Percentiles rank a stretch among this genome's conserved stretches.
phyloP scores from a whole-genome alignment of 2,113 vertebrate species.

The Xyliphius kryptos region DNA sequence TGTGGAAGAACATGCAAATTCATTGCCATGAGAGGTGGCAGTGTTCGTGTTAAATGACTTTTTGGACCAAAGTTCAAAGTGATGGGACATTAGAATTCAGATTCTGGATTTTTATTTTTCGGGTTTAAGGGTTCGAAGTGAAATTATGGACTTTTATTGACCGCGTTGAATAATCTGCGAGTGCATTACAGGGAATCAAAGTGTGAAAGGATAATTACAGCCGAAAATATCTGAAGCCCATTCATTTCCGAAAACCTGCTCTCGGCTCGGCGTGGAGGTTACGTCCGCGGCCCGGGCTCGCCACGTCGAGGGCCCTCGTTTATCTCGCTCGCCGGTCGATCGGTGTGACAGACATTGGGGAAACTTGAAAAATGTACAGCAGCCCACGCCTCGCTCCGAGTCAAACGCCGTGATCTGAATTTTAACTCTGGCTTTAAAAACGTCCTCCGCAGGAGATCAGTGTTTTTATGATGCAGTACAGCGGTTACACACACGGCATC shows the following conservation, averaged over 20 bases:
- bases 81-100: no score
- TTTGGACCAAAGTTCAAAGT: no score
- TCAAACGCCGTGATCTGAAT: background rate
- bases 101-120: no score
- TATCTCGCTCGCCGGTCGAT: conserved; percentile 9
- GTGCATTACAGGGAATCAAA: no score
- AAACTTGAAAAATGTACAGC: conserved; percentile 14
- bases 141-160: no score
- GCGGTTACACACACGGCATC: background rate
- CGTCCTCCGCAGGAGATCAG: no score
- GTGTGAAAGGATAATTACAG: conserved; percentile 4
- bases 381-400: background rate
- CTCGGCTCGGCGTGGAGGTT: background rate
- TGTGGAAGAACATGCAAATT: background rate
- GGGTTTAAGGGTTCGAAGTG: no score
- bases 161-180: no score
- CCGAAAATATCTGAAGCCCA: conserved; percentile 19
- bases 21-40: no score
- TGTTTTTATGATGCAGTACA: background rate
- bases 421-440: background rate
- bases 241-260: conserved; percentile 33
- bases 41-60: no score
- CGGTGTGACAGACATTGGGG: background rate
- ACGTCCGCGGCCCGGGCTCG: background rate
- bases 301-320: background rate